Evolutionary conservation across 1,140 invertebrate genomes (phyloP), one percentile per base, ranked within the genome.

Genomic region (Dendrolimus punctatus): DNA sequence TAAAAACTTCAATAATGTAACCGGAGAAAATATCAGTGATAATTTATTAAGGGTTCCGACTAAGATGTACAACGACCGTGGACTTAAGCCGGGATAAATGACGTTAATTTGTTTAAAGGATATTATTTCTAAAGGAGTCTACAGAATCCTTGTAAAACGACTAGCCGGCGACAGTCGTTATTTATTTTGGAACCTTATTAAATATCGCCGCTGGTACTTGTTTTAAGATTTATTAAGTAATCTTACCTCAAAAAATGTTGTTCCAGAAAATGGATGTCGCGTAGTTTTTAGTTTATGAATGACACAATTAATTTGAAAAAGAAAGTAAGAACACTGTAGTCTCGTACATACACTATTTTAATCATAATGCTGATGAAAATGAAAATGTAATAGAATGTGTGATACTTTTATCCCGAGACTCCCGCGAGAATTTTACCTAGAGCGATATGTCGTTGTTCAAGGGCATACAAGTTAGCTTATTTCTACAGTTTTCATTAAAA

Each of bases 181-280:
- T 76, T 75, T 73, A 75, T 79, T 69, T 69, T 55, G 60, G 55
- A 58, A 58, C 57, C 59, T 70, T 68, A 74, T 76, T 74, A 79
- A 74, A 71, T 68, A 60, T 64, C 53, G 60, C 55, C 57, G 39
- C 38, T 58, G 53, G 46, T 46, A 43, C 51, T 62, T 53, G 39
- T 58, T 64, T 63, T 63, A 51, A 57, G 69, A 62, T 55, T 65
- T 66, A 67, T 69, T 67, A 57, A 65, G 55, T 40, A 55, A 56
- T 50, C 47, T 51, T 54, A 38, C 40, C 50, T 36, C 9, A 45
- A 49, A 48, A 45, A 45, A 8, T n/a, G 43, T n/a, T 5, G 8
- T 2, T 9, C 3, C 2, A 8, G n/a, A n/a, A 9, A n/a, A 6
- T 5, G 5, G 43, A 6, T 10, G 43, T 8, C n/a, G n/a, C 2